phyloP scores from a whole-genome alignment of 2,888 invertebrate genomes.

The Anarsia innoxiella region DNA sequence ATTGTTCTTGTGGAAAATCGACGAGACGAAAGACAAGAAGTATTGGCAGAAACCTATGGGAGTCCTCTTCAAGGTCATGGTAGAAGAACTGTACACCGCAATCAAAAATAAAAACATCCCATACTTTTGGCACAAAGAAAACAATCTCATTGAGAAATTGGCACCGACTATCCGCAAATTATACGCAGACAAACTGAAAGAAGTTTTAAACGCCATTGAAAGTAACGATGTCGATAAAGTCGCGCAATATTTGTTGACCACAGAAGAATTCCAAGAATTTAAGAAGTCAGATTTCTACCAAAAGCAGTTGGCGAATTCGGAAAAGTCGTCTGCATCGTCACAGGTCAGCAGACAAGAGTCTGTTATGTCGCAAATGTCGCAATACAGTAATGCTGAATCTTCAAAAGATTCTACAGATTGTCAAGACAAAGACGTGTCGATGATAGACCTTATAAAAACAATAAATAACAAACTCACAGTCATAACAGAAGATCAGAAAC shows the following conservation, averaged over 20 bases:
- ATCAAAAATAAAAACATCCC: slow-evolving; percentile 40
- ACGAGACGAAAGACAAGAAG: slow-evolving; percentile 35
- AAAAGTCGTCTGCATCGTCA: no score
- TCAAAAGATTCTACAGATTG: neutral
- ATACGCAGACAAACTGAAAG: slow-evolving; percentile 46
- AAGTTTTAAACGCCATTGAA: slow-evolving; percentile 49
- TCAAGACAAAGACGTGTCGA: slow-evolving; percentile 9
- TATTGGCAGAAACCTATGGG: slow-evolving; percentile 52
- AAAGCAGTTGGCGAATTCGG: slow-evolving; percentile 18
- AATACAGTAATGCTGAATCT: neutral
- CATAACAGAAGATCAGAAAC: slow-evolving; percentile 1
- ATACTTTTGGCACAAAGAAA: slow-evolving; percentile 52
- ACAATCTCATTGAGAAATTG: slow-evolving; percentile 50
- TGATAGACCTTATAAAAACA: slow-evolving; percentile 23
- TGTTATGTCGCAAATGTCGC: slow-evolving; percentile 8
- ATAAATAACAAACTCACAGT: slow-evolving; percentile 19
- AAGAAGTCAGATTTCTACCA: slow-evolving; percentile 42
- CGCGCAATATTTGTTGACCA: slow-evolving; percentile 32
- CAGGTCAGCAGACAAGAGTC: slow-evolving; percentile 5
- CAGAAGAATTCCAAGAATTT: slow-evolving; percentile 39
- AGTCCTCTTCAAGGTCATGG: slow-evolving; percentile 44
- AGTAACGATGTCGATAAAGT: slow-evolving; percentile 42
- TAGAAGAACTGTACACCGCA: slow-evolving; percentile 41
- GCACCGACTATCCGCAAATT: slow-evolving; percentile 35
- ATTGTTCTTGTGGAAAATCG: slow-evolving; percentile 60